phyloP scores from a whole-genome alignment of 2,888 invertebrate species.

The Macaria notata region DNA sequence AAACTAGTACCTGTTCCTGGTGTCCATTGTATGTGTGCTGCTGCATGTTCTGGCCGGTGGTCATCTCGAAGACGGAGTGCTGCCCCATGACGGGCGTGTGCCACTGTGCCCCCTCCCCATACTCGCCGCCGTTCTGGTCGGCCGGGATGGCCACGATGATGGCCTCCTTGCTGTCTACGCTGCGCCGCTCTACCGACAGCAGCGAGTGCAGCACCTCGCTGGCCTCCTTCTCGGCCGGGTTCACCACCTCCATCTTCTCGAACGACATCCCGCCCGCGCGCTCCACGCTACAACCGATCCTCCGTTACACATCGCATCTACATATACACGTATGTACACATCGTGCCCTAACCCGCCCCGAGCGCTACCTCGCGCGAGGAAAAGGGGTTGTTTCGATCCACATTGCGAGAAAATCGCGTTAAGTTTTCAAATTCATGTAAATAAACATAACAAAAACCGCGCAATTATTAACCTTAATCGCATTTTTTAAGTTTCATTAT shows the following conservation, averaged over 20 bases:
- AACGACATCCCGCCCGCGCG: conserved; percentile 69
- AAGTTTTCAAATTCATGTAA: conserved; percentile 82
- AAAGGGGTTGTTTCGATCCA: conserved; percentile 35
- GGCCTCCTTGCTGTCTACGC: conserved; percentile 81
- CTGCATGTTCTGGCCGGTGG: conserved; percentile 65
- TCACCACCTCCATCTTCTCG: conserved; percentile 84
- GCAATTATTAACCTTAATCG: conserved; percentile 84
- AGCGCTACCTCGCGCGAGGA: conserved; percentile 52
- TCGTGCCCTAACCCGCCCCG: conserved; percentile 68
- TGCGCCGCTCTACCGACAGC: conserved; percentile 85
- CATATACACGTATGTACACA: conserved; percentile 75
- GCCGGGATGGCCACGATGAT: conserved; percentile 75
- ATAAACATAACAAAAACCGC: conserved; percentile 83
- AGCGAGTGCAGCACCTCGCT: conserved; percentile 87
- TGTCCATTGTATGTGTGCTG: conserved; percentile 77
- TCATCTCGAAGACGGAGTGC: conserved; percentile 77
- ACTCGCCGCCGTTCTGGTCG: conserved; percentile 75
- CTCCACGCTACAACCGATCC: conserved; percentile 72
- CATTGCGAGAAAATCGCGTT: conserved; percentile 76
- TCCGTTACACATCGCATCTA: conserved; percentile 77
- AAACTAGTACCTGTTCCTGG: conserved; percentile 66
- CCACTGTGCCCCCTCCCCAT: conserved; percentile 83
- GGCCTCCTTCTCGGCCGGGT: conserved; percentile 87
- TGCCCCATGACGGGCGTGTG: conserved; percentile 83
- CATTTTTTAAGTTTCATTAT: conserved; percentile 84